Conservation (phyloP, 2,888 invertebrate genomes). For the Apodemia hepburni region DNA sequence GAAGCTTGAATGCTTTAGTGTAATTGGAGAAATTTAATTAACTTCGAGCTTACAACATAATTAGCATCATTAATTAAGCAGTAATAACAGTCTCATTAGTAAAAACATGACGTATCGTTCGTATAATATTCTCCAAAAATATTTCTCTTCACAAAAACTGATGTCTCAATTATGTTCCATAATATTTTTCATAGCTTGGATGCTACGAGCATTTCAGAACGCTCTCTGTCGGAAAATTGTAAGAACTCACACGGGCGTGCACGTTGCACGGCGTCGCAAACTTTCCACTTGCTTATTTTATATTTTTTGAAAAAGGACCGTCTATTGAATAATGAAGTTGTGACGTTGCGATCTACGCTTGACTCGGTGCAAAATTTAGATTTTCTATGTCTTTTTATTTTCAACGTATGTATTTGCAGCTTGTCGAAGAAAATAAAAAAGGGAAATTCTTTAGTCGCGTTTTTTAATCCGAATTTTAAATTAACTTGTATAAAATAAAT, state of each 20-base stretch:
- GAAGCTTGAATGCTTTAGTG: too few relatives aligned
- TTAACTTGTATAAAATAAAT: too few relatives aligned
- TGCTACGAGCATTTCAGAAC: conserved; percentile 29
- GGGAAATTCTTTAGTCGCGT: too few relatives aligned
- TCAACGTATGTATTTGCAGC: not conserved
- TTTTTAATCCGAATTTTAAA: too few relatives aligned
- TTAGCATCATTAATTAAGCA: not conserved
- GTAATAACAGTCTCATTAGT: not conserved
- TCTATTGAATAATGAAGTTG: conserved; percentile 39
- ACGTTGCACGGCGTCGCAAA: conserved; percentile 45
- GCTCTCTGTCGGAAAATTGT: conserved; percentile 62
- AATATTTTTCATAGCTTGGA: conserved; percentile 1
- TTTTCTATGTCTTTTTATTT: not conserved
- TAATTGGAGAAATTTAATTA: too few relatives aligned
- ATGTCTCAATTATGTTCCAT: conserved; percentile 10
- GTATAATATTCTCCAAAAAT: not conserved
- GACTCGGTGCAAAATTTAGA: conserved; percentile 22
- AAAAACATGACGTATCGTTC: not conserved
- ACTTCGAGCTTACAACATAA: too few relatives aligned
- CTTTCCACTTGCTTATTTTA: conserved; percentile 45
- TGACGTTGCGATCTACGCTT: conserved; percentile 31
- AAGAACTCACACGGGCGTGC: conserved; percentile 55
- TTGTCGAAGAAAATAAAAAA: too few relatives aligned
- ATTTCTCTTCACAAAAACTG: not conserved
- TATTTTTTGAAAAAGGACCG: conserved; percentile 36